These are phyloP conservation scores for Cherax quadricarinatus DNA, from an alignment of 1,140 invertebrate genomes.

Conservation along the genomic window DNA sequence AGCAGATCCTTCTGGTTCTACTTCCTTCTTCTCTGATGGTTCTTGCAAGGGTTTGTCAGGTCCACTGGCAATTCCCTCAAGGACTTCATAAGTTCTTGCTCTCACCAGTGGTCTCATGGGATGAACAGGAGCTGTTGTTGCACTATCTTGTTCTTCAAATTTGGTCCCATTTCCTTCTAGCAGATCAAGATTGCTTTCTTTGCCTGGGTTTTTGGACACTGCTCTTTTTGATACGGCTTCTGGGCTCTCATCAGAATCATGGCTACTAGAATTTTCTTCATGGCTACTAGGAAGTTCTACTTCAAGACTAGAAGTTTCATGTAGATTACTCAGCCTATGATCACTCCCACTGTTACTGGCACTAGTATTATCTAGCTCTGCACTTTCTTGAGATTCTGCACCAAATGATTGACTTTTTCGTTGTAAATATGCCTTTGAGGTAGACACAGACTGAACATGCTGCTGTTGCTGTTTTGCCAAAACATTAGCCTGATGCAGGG, in stretches of 20 bases:
- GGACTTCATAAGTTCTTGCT: constrained; percentile 64
- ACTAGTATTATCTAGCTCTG: constrained; percentile 47
- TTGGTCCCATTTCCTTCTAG: constrained; percentile 1
- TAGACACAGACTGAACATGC: constrained; percentile 18
- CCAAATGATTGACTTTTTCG: constrained; percentile 60
- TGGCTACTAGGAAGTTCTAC: constrained; percentile 70
- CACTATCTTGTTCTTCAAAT: background rate
- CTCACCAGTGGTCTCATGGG: constrained; percentile 60
- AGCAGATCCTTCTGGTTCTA: background rate
- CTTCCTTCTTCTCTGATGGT: background rate
- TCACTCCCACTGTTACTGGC: constrained; percentile 59
- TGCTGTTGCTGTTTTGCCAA: constrained; percentile 21
- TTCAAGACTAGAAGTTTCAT: constrained; percentile 69
- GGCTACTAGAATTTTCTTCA: constrained; percentile 67
- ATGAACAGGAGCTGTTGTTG: background rate
- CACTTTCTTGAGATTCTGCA: constrained; percentile 56
- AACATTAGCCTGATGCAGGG: constrained; percentile 46
- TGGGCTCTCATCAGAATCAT: constrained; percentile 60
- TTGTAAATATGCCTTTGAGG: constrained; percentile 37
- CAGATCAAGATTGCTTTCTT: background rate
- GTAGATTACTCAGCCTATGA: constrained; percentile 52
- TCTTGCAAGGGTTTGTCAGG: background rate
- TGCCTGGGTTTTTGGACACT: constrained; percentile 8
- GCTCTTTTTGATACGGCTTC: constrained; percentile 4
- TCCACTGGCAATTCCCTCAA: constrained; percentile 41